phyloP scores from a whole-genome alignment of 2,113 vertebrate species.

The Gadus macrocephalus region DNA sequence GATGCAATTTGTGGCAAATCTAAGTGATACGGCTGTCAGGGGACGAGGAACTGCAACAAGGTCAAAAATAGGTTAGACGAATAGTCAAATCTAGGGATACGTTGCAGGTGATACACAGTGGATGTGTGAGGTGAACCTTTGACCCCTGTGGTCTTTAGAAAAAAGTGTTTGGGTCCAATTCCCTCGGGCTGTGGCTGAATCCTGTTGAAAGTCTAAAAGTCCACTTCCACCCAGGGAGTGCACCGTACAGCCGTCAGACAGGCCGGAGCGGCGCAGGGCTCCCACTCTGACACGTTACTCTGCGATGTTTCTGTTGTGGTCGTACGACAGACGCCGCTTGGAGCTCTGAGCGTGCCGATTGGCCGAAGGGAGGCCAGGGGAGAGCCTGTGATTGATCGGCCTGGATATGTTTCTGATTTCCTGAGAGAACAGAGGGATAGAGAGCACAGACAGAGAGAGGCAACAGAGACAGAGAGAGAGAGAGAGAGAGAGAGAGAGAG shows the following conservation, averaged over 20 bases:
- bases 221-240: no score
- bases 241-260: not conserved
- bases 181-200: no score
- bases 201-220: slow-evolving; percentile 27
- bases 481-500: no score
- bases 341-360: slow-evolving; percentile 54
- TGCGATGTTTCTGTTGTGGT: slow-evolving; percentile 63
- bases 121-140: no score
- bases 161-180: no score
- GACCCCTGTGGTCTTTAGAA: no score
- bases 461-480: not conserved
- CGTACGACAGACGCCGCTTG: slow-evolving; percentile 68
- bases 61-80: no score
- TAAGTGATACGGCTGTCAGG: no score
- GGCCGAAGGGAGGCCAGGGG: slow-evolving; percentile 58
- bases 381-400: slow-evolving; percentile 51
- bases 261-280: not conserved
- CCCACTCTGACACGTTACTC: slow-evolving; percentile 26
- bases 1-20: no score
- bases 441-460: not conserved
- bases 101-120: no score
- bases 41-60: no score
- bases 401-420: slow-evolving; percentile 33
- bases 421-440: slow-evolving; percentile 32
- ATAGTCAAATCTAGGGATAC: no score